Percentiles rank a stretch among this genome's conserved stretches.
These are phyloP conservation scores for Emydura subglobosa DNA, from an alignment of 2,113 vertebrate genomes.

Conservation along the genomic window DNA sequence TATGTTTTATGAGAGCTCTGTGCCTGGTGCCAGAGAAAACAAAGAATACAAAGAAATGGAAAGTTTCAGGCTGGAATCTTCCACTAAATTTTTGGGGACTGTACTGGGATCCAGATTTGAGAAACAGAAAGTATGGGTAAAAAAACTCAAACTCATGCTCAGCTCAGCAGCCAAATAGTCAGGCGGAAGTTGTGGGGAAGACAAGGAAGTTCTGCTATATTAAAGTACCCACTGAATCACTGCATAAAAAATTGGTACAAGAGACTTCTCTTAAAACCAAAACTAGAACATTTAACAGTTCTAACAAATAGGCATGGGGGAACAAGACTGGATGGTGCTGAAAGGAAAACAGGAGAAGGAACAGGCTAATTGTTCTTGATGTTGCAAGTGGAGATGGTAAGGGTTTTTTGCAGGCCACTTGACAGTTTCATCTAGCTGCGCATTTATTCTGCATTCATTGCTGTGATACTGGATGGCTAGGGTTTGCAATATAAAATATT, in stretches of 20 bases:
- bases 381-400: neutral
- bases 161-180: neutral
- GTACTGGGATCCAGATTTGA: neutral
- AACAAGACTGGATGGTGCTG: neutral
- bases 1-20: neutral
- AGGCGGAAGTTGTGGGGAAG: neutral
- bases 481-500: neutral
- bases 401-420: neutral
- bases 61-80: neutral
- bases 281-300: neutral
- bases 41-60: neutral
- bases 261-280: neutral
- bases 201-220: neutral
- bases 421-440: neutral
- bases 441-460: neutral
- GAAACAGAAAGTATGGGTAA: neutral
- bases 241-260: neutral
- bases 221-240: neutral
- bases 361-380: neutral
- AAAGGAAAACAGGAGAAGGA: neutral
- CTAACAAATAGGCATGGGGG: neutral
- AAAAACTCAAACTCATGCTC: neutral
- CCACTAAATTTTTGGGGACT: neutral
- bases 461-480: neutral
- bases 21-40: neutral